A percentile compares a stretch with the other conserved stretches of the same genome.
These are phyloP conservation scores for Apostichopus parvimensis DNA, from an alignment of 35 echinoderm and acorn worm genomes.

Conservation along the genomic window DNA sequence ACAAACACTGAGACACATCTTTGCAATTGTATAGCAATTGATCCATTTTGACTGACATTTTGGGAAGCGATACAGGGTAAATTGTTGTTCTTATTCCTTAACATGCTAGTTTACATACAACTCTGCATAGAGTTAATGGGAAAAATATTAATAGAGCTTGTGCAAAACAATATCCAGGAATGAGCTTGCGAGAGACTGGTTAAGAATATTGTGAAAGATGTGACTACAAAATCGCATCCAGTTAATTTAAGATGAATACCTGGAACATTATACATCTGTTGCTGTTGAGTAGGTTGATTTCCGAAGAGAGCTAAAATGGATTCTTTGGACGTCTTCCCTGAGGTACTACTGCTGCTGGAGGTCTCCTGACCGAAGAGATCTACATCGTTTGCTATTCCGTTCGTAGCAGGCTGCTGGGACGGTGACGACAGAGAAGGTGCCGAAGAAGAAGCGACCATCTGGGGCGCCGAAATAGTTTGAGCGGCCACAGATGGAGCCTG, in stretches of 20 bases:
- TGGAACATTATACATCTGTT: slow-evolving; percentile 77
- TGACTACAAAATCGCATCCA: not conserved
- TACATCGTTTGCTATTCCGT: slow-evolving; percentile 45
- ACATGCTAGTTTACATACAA: too few species aligned
- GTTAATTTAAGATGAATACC: slow-evolving; percentile 40
- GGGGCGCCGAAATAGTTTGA: not conserved
- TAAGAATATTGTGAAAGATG: too few species aligned
- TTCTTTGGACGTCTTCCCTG: slow-evolving; percentile 75
- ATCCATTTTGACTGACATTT: too few species aligned
- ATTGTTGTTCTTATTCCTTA: too few species aligned
- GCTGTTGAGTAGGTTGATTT: slow-evolving; percentile 43
- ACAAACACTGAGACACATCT: too few species aligned
- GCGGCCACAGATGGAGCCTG: not conserved
- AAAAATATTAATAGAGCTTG: too few species aligned
- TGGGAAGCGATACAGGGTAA: too few species aligned
- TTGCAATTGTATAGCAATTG: too few species aligned
- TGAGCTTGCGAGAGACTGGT: too few species aligned
- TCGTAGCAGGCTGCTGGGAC: not conserved
- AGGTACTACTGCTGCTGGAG: not conserved
- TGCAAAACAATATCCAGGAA: too few species aligned
- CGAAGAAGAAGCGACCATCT: slow-evolving; percentile 34
- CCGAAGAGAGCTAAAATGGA: slow-evolving; percentile 90
- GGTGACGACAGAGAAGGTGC: slow-evolving; percentile 23
- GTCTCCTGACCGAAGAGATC: slow-evolving; percentile 71
- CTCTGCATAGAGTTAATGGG: too few species aligned